Evolutionary conservation across 2,113 vertebrate species (phyloP), one percentile per base, ranked within the genome.

Genomic region (Atlantisia rogersi): DNA sequence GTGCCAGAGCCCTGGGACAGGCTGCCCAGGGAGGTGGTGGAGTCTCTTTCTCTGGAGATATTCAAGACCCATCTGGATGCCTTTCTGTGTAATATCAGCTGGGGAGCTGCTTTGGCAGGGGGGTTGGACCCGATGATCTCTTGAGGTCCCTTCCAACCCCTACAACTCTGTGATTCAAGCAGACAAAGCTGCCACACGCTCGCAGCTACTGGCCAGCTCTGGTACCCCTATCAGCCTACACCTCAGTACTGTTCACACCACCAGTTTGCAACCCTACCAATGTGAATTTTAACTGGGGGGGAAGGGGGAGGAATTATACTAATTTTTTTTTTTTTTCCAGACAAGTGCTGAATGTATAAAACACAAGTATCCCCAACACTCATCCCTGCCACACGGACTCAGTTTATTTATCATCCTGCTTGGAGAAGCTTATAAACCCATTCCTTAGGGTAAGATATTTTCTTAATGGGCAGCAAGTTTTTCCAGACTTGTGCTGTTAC

Each of bases 401-500:
- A 21, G 24, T 71, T 14, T 80, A 58, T 29, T 63, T 39, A 74
- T 42, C 63, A 60, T 37, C n/a, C 82, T 92, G 70, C 68, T 29
- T 42, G 60, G 40, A 83, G 46, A 31, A 92, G 60, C 68, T 85
- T 60, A 63, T 35, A 48, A 62, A 93, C 56, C 86, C 83, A 65
- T 71, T 92, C 76, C 73, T 52, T 10, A 16, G 92, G 82, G 80
- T 22, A 68, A 65, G 52, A 19, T 60, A 83, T 81, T 88, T 90
- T 68, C 80, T 58, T 68, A 92, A 84, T 67, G 79, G 88, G 37
- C 42, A 86, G 26, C 20, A 60, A 31, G 56, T 83, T 83, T 39
- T 84, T 82, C 88, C 88, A 96, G 76, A 80, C n/a, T 50, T 86
- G 46, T 78, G 62, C 65, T 77, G 44, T 75, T 90, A 88, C 86